Base-by-base conservation (phyloP, 2,888 invertebrate genomes). In the Lithophane ornitopus region DNA sequence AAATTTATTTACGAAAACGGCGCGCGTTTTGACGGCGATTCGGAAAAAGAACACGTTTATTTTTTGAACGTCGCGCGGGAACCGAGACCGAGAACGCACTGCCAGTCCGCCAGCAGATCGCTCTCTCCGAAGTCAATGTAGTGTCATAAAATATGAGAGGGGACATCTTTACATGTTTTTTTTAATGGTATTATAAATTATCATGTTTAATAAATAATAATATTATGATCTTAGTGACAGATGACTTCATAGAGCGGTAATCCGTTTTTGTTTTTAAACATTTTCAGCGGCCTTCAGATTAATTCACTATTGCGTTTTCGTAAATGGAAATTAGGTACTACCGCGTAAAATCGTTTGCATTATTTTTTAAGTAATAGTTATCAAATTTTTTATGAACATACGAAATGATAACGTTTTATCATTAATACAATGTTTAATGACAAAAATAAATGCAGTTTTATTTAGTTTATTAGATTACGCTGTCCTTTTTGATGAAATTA, bases 111-210 rank as follows among this genome's bases (percentile, higher is more conserved):
- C 85, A 89, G 84, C 88, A 90, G 91, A 93, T 90, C 94, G 93
- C 95, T 95, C 95, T 95, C 95, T 95, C 95, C 88, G 87, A 80
- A 84, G 81, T 67, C 71, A 82, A 80, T 80, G 84, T 81, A 93
- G 93, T 80, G 78, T 80, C 89, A 92, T 65, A 78, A 93, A 93
- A 87, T 86, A 90, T 88, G 84, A 94, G 94, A 94, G 79, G 78
- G 81, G 92, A 88, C 91, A 69, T 80, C 56, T 39, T 49, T 41
- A 34, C 39, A 34, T 28, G n/a, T 34, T 54, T 74, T 78, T 66
- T 41, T 65, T 16, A 39, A 49, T 69, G n/a, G 19, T 34, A 28
- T 44, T 16, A 70, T 72, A 34, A 26, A 59, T 54, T 52, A 4
- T 34, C 3, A 34, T 78, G 39, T 73, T 79, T 76, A 65, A 11